Evolutionary conservation across 2,888 invertebrate species (phyloP).

Genomic region (Frankliniella fusca): DNA sequence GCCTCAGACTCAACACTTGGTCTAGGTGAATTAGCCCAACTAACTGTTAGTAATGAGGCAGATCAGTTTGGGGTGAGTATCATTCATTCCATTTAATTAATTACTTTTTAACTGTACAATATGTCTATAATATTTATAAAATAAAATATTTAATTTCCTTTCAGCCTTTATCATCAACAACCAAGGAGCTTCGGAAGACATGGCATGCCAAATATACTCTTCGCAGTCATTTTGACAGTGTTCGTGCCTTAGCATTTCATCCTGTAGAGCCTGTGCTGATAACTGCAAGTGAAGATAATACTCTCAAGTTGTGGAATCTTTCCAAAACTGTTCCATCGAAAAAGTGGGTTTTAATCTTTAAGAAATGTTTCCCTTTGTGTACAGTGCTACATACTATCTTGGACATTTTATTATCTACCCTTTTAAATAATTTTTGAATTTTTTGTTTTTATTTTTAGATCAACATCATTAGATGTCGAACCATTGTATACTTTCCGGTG

Average conservation of each 20-base stretch:
- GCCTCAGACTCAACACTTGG: conserved; percentile 73
- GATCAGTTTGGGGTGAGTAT: conserved; percentile 76
- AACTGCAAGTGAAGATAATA: conserved; percentile 98
- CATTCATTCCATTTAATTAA: background rate
- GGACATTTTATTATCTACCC: background rate
- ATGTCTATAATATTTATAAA: conserved; percentile 5
- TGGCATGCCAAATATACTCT: conserved; percentile 97
- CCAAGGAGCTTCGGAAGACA: conserved; percentile 88
- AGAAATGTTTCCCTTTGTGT: background rate
- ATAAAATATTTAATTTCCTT: conserved; percentile 33
- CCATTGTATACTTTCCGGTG: conserved; percentile 98
- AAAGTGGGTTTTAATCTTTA: conserved; percentile 55
- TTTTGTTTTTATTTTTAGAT: conserved; percentile 52
- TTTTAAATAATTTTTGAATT: conserved; percentile 30
- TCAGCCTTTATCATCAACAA: conserved; percentile 57
- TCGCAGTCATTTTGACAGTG: conserved; percentile 89
- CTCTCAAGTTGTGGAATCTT: conserved; percentile 97
- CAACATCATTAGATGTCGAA: conserved; percentile 93
- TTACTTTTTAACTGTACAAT: conserved; percentile 27
- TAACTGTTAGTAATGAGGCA: conserved; percentile 95
- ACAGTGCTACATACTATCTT: background rate
- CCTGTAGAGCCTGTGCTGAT: conserved; percentile 94
- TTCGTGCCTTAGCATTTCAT: conserved; percentile 87
- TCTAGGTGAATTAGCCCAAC: conserved; percentile 91
- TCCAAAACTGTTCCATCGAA: conserved; percentile 97